Conservation (phyloP, 2,113 vertebrate species). For the Odontophorus gujanensis region DNA sequence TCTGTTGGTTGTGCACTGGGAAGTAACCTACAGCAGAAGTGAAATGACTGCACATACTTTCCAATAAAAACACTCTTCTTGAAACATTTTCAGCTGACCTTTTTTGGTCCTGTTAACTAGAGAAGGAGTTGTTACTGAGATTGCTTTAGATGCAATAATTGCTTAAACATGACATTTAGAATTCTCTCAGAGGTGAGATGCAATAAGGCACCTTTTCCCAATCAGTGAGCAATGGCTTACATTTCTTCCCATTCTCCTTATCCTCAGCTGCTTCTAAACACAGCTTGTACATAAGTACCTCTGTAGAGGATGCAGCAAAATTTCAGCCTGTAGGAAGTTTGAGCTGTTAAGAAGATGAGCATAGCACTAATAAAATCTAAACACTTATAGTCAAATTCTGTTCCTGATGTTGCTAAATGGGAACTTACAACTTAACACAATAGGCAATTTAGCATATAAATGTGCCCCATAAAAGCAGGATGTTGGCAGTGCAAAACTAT, state of each 20-base stretch:
- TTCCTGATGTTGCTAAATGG: conserved; percentile 80
- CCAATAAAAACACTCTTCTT: neutral
- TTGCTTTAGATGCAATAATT: conserved; percentile 55
- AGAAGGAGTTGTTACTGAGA: conserved; percentile 9
- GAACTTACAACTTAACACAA: conserved; percentile 79
- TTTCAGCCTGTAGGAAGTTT: conserved; percentile 66
- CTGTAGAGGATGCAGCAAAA: conserved; percentile 24
- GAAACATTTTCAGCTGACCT: conserved; percentile 41
- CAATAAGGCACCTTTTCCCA: conserved; percentile 38
- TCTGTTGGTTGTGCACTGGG: neutral
- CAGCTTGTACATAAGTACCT: neutral
- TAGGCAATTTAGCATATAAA: conserved; percentile 84
- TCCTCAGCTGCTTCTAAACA: neutral
- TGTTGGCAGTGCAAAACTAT: conserved; percentile 78
- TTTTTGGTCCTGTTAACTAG: conserved; percentile 50
- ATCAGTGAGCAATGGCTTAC: conserved; percentile 8
- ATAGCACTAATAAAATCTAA: conserved; percentile 79
- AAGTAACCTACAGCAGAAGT: neutral
- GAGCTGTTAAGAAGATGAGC: conserved; percentile 65
- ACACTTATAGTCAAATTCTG: conserved; percentile 78
- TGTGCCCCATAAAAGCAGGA: conserved; percentile 79
- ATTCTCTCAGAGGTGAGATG: conserved; percentile 44
- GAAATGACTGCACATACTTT: neutral
- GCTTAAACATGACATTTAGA: conserved; percentile 64
- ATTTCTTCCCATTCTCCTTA: neutral